A percentile compares a stretch with the other conserved stretches of the same genome.
Conservation (phyloP, 1,140 invertebrate species). For the Drosophila quadrilineata region DNA sequence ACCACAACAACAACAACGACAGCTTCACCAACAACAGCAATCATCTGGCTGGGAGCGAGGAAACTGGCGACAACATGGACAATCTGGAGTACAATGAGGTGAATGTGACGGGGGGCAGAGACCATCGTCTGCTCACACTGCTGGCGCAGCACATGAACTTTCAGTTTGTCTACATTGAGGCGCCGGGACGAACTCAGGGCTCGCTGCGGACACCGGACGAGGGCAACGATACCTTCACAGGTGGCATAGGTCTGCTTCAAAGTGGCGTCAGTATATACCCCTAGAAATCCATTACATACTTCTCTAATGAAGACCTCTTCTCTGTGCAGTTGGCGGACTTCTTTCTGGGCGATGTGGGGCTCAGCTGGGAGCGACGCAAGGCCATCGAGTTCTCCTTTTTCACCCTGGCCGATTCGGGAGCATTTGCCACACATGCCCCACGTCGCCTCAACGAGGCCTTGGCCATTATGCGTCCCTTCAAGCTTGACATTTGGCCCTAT, state of each 20-base stretch:
- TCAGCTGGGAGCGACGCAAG: conserved; percentile 86
- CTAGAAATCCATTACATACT: background rate
- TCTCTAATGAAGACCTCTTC: conserved; percentile 2
- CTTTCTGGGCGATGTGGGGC: conserved; percentile 86
- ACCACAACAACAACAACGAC: conserved; percentile 80
- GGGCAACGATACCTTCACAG: conserved; percentile 85
- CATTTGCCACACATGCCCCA: conserved; percentile 87
- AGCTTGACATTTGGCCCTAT: conserved; percentile 85
- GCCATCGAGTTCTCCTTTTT: conserved; percentile 88
- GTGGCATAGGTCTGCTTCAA: conserved; percentile 86
- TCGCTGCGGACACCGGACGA: conserved; percentile 82
- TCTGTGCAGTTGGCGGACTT: conserved; percentile 85
- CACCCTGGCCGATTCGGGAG: conserved; percentile 87
- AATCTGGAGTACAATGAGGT: conserved; percentile 81
- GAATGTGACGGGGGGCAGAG: conserved; percentile 86
- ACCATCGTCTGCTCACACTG: conserved; percentile 85
- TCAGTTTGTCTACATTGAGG: conserved; percentile 86
- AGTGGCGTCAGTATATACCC: conserved; percentile 82
- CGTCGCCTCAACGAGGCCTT: conserved; percentile 86
- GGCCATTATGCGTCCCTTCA: conserved; percentile 86
- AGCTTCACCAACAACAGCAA: conserved; percentile 43
- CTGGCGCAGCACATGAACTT: conserved; percentile 86
- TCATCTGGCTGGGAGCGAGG: background rate
- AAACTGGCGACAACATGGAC: background rate
- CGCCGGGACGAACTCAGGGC: conserved; percentile 86